phyloP scores from a whole-genome alignment of 2,797 vertebrate species.

The Peromyscus attwateri region DNA sequence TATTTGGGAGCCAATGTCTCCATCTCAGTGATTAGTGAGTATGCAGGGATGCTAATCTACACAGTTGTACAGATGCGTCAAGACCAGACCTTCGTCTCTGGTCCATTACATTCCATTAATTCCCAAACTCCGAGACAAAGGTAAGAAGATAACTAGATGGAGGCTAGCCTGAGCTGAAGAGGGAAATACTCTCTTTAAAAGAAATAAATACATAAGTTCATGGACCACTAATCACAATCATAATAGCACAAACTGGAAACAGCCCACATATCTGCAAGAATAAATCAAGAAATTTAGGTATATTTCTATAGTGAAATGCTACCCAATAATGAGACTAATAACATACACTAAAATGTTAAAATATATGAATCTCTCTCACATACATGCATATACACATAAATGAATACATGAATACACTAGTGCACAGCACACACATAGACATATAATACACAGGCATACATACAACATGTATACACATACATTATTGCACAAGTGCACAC shows the following conservation, averaged over 20 bases:
- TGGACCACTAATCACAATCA: background rate
- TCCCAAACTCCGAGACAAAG: background rate
- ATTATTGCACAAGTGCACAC: background rate
- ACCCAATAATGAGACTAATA: background rate
- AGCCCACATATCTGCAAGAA: background rate
- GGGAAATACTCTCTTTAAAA: background rate
- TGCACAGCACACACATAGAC: background rate
- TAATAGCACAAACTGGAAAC: background rate
- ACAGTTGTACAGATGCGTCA: background rate
- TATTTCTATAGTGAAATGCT: constrained; percentile 10
- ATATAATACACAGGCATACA: background rate
- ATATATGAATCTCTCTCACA: background rate
- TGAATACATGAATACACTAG: background rate
- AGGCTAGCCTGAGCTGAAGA: background rate
- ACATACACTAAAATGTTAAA: background rate
- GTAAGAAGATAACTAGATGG: background rate
- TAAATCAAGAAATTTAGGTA: background rate
- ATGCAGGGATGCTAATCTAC: background rate
- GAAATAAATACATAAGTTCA: background rate
- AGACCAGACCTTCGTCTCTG: background rate
- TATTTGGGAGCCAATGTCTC: background rate
- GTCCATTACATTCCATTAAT: background rate
- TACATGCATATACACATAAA: background rate
- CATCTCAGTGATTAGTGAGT: background rate
- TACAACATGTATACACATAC: background rate